Base-by-base conservation (phyloP, 2,797 vertebrate genomes). In the Epinephelus awoara region DNA sequence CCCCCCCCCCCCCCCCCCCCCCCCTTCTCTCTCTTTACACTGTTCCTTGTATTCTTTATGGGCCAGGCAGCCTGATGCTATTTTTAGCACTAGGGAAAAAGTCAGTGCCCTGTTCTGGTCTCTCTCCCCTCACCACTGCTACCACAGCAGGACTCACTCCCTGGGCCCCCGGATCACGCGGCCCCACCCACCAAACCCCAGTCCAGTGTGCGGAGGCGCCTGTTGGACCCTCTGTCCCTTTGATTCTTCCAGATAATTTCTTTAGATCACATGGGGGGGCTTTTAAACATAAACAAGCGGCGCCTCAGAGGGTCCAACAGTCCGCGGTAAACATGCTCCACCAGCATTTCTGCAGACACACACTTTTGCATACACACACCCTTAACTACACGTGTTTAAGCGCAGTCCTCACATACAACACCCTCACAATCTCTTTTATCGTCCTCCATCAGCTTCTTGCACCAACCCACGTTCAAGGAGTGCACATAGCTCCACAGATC, bases 81-180 rank as follows among this genome's bases (percentile, higher is more conserved):
- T 91, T 87, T 91, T 92, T 93, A 94, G 89, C 80, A 27, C 15
- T 51, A 58, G 65, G 51, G 69, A 57, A 80, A 82, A 82, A 88
- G 85, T 49, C 76, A 40, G 64, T 69, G 67, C 77, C 68, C 78
- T 86, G 75, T 83, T 85, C 86, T 86, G 76, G 67, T 84, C 83
- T 68, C 23, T 18, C 49, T 42, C 65, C 40, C 57, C 50, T 0
- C 84, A 21, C 54, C 17, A 8, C 72, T 52, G 23, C 71, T 63
- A 14, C 58, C 57, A 49, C 65, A 69, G 75, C 63, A 57, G 56
- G 65, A 72, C 49, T 52, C 66, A 19, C 49, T 69, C 63, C 44
- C 13, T 50, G 64, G 67, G 75, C 73, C 75, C 61, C 62, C 57
- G 52, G 40, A 50, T 79, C 63, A 42, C 38, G 29, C 19, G 29